Conservation (phyloP, 1,140 invertebrate genomes). For the Cherax quadricarinatus region DNA sequence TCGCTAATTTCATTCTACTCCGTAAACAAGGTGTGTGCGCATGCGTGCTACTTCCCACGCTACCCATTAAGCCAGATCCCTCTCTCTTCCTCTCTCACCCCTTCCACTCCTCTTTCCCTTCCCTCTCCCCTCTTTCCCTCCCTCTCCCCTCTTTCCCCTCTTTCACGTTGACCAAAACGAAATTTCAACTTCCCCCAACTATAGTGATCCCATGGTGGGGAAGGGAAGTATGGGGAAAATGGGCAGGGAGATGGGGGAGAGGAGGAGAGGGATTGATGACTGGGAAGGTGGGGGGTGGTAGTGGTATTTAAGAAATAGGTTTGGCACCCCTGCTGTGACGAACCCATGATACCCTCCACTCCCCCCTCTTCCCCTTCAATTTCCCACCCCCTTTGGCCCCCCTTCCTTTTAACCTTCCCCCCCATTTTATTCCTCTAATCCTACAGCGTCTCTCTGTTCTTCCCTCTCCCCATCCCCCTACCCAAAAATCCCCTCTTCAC, state of each 20-base stretch:
- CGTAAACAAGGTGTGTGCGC: too few relatives aligned
- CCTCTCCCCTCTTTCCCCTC: neutral
- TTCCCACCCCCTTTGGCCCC: neutral
- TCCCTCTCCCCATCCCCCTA: neutral
- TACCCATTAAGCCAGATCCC: too few relatives aligned
- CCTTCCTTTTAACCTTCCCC: neutral
- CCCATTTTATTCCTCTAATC: neutral
- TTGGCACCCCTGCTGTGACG: neutral
- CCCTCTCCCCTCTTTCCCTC: neutral
- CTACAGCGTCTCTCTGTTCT: neutral
- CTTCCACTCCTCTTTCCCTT: neutral
- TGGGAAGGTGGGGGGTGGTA: too few relatives aligned
- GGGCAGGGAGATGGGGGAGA: too few relatives aligned
- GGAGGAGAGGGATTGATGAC: too few relatives aligned
- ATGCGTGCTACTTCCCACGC: too few relatives aligned
- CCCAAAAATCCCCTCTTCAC: neutral
- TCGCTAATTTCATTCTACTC: too few relatives aligned
- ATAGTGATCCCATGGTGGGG: too few relatives aligned
- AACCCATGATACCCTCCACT: neutral
- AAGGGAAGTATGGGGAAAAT: too few relatives aligned
- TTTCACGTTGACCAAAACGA: neutral
- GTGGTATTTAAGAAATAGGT: too few relatives aligned
- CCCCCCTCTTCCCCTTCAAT: neutral
- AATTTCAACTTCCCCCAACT: too few relatives aligned
- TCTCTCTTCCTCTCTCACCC: neutral